Conservation (phyloP, 2,113 vertebrate genomes). For the Neopipo cinnamomea region DNA sequence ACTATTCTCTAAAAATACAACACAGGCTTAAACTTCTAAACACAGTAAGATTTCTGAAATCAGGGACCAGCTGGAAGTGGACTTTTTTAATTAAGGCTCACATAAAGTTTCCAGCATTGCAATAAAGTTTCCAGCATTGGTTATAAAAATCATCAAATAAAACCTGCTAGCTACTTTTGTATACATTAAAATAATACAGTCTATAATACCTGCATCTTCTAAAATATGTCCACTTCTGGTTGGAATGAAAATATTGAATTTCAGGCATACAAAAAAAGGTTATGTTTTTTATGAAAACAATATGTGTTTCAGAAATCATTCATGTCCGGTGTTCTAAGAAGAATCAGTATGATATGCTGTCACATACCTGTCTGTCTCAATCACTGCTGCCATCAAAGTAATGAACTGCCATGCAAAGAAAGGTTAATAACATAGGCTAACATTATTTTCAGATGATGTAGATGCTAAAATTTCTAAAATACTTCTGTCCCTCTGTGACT, state of each 20-base stretch:
- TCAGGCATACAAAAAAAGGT: background rate
- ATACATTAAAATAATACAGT: background rate
- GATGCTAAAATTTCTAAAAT: background rate
- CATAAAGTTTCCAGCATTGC: background rate
- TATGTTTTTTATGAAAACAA: background rate
- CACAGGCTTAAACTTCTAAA: background rate
- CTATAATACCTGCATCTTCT: background rate
- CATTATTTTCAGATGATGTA: background rate
- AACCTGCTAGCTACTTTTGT: background rate
- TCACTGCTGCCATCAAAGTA: background rate
- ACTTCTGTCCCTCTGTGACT: background rate
- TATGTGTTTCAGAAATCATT: background rate
- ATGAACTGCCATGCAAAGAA: background rate
- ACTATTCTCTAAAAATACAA: background rate
- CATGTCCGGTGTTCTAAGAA: background rate
- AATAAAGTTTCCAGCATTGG: background rate
- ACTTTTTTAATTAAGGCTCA: background rate
- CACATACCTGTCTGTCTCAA: background rate
- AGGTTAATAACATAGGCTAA: background rate
- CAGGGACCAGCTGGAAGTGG: rapidly evolving
- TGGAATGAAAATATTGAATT: background rate
- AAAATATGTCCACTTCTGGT: background rate
- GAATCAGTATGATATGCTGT: background rate
- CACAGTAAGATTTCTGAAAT: background rate
- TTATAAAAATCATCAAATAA: background rate